These are phyloP conservation scores for Bombus soroeensis DNA, from an alignment of 1,140 invertebrate species.

Conservation along the genomic window DNA sequence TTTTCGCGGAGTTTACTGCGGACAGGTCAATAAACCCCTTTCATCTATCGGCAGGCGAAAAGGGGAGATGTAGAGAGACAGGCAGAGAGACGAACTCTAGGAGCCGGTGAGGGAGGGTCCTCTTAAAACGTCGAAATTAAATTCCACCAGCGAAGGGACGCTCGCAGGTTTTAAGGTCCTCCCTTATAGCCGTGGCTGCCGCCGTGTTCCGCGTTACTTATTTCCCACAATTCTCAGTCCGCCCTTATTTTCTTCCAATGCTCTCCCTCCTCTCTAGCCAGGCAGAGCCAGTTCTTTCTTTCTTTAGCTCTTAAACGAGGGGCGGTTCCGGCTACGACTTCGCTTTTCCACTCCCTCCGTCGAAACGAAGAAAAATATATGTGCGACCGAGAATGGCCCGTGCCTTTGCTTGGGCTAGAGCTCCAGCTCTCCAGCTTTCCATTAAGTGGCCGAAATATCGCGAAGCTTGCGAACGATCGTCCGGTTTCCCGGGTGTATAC, in stretches of 20 bases:
- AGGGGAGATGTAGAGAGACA: constrained; percentile 23
- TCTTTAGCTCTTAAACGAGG: constrained; percentile 70
- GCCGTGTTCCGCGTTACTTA: constrained; percentile 69
- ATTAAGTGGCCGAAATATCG: constrained; percentile 67
- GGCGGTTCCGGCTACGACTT: constrained; percentile 66
- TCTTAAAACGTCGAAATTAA: constrained; percentile 79
- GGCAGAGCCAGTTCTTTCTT: constrained; percentile 29
- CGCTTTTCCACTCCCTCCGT: constrained; percentile 43
- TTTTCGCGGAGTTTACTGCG: constrained; percentile 59
- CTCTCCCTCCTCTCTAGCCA: constrained; percentile 6
- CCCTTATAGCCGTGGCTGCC: constrained; percentile 52
- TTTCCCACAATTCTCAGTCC: constrained; percentile 73
- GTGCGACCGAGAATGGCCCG: constrained; percentile 46
- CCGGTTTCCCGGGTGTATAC: background rate
- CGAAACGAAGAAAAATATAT: constrained; percentile 54
- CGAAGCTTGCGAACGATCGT: constrained; percentile 33
- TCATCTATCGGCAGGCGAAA: constrained; percentile 62
- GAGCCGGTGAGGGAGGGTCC: constrained; percentile 35
- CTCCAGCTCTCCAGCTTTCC: constrained; percentile 60
- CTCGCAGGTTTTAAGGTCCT: constrained; percentile 69
- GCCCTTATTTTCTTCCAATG: constrained; percentile 60
- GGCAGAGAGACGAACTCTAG: constrained; percentile 13
- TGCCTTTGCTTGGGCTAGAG: constrained; percentile 21
- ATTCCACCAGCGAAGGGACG: constrained; percentile 68
- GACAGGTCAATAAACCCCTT: constrained; percentile 75